Conservation (phyloP, 2,113 vertebrate genomes). For the Panurus biarmicus region DNA sequence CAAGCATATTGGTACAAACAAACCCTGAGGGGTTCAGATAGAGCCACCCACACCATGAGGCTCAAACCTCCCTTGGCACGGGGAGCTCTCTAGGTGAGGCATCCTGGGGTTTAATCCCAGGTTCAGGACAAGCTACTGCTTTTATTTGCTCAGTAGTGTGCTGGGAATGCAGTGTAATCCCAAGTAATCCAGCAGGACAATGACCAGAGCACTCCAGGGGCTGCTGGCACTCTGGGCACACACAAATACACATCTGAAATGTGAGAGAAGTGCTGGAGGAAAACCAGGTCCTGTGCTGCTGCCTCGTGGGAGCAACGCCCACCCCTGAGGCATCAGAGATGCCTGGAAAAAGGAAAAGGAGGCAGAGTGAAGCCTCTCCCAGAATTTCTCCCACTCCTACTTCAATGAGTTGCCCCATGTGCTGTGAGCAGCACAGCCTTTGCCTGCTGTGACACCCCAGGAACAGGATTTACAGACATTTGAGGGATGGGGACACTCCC, state of each 20-base stretch:
- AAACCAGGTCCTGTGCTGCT: neutral
- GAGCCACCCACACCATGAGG: neutral
- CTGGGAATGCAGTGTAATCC: accelerated
- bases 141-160: neutral
- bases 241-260: accelerated
- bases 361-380: neutral
- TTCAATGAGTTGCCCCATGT: neutral
- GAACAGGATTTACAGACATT: accelerated
- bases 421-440: neutral
- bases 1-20: neutral
- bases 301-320: accelerated
- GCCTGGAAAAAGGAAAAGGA: neutral
- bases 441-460: neutral
- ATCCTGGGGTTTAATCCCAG: neutral
- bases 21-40: neutral
- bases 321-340: neutral
- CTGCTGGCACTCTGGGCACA: neutral
- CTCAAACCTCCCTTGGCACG: neutral
- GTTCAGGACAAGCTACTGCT: neutral
- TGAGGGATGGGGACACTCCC: accelerated
- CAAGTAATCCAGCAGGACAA: neutral
- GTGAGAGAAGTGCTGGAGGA: neutral
- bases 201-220: neutral
- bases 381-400: neutral
- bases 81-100: neutral